These are phyloP conservation scores for Cetonia aurata DNA, from an alignment of 2,888 invertebrate species.

Conservation along the genomic window DNA sequence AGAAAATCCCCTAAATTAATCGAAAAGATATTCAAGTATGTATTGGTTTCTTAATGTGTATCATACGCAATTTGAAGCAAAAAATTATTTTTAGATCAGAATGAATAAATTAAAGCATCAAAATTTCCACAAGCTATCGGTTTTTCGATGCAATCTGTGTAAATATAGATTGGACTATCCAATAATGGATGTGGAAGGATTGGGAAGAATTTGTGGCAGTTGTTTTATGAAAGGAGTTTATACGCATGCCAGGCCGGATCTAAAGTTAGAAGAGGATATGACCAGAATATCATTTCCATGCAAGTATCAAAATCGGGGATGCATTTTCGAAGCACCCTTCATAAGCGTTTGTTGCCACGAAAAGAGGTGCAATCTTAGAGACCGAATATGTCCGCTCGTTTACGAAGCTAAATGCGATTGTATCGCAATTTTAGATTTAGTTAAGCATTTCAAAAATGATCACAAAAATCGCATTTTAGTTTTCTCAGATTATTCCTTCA, in stretches of 20 bases:
- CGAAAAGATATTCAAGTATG: no score
- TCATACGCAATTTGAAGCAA: no score
- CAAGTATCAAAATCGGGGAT: conserved; percentile 2
- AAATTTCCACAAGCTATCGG: no score
- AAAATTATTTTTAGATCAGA: no score
- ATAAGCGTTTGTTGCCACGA: not conserved
- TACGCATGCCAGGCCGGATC: not conserved
- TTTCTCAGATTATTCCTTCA: not conserved
- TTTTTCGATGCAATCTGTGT: no score
- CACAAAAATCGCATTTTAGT: not conserved
- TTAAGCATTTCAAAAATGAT: not conserved
- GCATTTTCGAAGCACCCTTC: conserved; percentile 1
- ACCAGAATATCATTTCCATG: not conserved
- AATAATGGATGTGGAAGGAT: not conserved
- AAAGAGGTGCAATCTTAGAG: conserved; percentile 5
- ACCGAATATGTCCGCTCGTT: conserved; percentile 16
- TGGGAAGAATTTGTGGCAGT: conserved; percentile 13
- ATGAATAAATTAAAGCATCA: no score
- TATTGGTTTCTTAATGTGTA: no score
- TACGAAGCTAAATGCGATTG: conserved; percentile 1
- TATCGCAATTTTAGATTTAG: not conserved
- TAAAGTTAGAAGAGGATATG: not conserved
- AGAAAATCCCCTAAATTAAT: no score
- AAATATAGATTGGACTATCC: conserved; percentile 1
- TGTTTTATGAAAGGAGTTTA: conserved; percentile 1